Base-by-base conservation (phyloP, 2,797 vertebrate genomes). In the Rachycentron canadum region DNA sequence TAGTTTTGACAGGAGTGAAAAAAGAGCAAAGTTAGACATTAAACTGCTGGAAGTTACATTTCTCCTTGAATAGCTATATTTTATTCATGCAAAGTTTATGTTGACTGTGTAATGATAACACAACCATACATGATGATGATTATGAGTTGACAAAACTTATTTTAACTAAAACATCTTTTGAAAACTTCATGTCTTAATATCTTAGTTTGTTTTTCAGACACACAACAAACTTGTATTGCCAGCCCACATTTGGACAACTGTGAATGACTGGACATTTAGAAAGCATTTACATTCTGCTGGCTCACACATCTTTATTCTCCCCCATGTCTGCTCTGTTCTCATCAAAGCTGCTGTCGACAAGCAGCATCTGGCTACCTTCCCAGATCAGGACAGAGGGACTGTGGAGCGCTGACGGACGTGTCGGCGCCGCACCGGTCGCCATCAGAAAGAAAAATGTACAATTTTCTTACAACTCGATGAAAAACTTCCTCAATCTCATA, bases 321-420 rank as follows among this genome's bases (percentile, higher is more conserved):
- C 73, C 36, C 47, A 72, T 10, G 57, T 78, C 70, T 73, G 70
- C 69, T 76, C 57, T 78, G 87, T 84, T 81, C 62, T 62, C 71
- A 71, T 83, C 81, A 85, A 79, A 86, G 79, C 74, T 79, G 76
- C 81, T 83, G 87, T 86, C 83, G 88, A 81, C 81, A 84, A 67
- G 69, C 67, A 67, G 65, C 62, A 71, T 78, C 75, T 89, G 84
- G 80, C 79, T 63, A 28, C 62, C 40, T 68, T 76, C 82, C 77
- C 83, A 40, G 78, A 78, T 58, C 73, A 86, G 82, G 79, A 81
- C 65, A 58, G 62, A 80, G 69, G 71, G 77, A 67, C 76, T 43
- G 53, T 53, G n/a, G 50, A 71, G 64, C 47, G 69, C 23, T 2
- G 47, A 65, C 21, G 11, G 49, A 76, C n/a, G 25, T 73, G 70